phyloP scores from a whole-genome alignment of 2,797 vertebrate genomes.

The Leptodactylus fallax region DNA sequence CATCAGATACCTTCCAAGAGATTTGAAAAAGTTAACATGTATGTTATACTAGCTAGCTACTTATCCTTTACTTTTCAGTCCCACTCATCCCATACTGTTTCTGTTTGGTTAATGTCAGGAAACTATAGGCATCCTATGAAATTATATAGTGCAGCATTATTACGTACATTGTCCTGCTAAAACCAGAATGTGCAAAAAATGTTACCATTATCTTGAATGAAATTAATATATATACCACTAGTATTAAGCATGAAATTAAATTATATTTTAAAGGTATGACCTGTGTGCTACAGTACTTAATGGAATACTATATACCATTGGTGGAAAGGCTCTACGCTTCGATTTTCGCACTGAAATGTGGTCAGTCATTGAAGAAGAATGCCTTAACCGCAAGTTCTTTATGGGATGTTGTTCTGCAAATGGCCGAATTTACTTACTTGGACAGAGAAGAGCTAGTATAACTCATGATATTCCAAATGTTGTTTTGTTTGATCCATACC shows the following conservation, averaged over 20 bases:
- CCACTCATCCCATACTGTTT: neutral
- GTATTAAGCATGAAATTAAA: neutral
- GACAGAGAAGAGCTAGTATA: constrained; percentile 81
- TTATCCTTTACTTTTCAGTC: too few species aligned
- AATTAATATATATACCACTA: neutral
- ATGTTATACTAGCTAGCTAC: too few species aligned
- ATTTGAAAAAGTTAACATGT: too few species aligned
- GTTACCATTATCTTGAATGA: neutral
- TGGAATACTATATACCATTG: constrained; percentile 85
- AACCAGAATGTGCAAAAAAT: too few species aligned
- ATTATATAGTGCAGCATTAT: too few species aligned
- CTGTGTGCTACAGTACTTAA: constrained; percentile 87
- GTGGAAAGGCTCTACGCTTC: constrained; percentile 83
- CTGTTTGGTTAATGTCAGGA: neutral
- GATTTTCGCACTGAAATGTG: constrained; percentile 87
- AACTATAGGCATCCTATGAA: too few species aligned
- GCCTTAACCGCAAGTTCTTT: constrained; percentile 84
- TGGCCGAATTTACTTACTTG: constrained; percentile 84
- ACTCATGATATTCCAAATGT: constrained; percentile 77
- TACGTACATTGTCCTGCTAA: too few species aligned
- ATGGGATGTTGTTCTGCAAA: constrained; percentile 82
- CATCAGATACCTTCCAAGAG: too few species aligned
- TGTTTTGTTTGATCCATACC: constrained; percentile 86
- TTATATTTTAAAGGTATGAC: constrained; percentile 81
- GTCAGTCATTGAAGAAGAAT: constrained; percentile 82